Conservation (phyloP, 2,888 invertebrate species). For the Melipona bicolor region DNA sequence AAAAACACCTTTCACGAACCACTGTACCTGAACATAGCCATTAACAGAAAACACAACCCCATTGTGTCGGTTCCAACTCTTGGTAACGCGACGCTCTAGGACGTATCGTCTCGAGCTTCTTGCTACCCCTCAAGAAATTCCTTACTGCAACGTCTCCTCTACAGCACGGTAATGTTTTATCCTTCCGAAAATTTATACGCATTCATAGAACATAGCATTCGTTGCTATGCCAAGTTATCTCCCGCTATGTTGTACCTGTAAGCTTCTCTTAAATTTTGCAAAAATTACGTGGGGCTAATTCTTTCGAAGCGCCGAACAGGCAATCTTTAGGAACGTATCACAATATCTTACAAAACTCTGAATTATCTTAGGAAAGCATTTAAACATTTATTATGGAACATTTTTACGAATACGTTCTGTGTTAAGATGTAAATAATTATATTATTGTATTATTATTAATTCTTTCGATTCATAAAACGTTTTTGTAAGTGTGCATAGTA, state of each 20-base stretch:
- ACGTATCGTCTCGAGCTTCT: neutral
- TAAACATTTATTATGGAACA: neutral
- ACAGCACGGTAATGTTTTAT: neutral
- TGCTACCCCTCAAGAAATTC: neutral
- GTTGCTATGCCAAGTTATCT: neutral
- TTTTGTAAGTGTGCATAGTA: neutral
- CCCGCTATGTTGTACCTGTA: neutral
- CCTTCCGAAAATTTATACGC: conserved; percentile 22
- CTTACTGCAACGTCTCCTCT: neutral
- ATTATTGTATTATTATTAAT: no score
- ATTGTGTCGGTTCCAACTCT: neutral
- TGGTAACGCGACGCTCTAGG: neutral
- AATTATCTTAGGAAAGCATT: neutral
- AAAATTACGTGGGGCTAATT: conserved; percentile 45
- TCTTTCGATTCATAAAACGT: no score
- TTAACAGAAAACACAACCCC: neutral
- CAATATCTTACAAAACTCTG: neutral
- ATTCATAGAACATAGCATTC: conserved; percentile 21
- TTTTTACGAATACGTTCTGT: neutral
- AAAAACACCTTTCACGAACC: neutral
- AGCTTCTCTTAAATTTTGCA: conserved; percentile 22
- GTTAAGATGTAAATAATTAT: neutral
- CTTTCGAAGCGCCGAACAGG: neutral
- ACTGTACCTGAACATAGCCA: neutral
- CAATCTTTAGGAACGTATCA: conserved; percentile 5